Base-by-base conservation (phyloP, 1,140 invertebrate species). In the Aphidius gifuensis region DNA sequence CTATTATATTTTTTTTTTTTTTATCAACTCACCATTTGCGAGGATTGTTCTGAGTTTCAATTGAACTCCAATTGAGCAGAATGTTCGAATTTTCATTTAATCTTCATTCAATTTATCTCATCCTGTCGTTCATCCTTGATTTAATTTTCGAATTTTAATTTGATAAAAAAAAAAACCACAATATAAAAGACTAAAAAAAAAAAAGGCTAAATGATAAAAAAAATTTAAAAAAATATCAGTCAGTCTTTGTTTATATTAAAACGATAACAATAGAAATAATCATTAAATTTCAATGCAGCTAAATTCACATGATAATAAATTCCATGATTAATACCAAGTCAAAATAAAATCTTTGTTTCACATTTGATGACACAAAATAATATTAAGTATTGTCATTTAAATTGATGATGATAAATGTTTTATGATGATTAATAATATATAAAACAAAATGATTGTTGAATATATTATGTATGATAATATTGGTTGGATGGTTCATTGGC, bases 311-410 rank as follows among this genome's bases (percentile, higher is more conserved):
- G 23, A 32, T 32, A 32, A 32, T 32, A 32, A 32, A 32, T 32
- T 32, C 23, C 23, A 32, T 32, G 23, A 32, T 32, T 32, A 32
- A 32, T 32, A 32, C 1, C 1, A 32, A 32, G 23, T 32, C 23
- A 32, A 16, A 16, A 16, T 16, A 16, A 16, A 16, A 23, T 32
- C 48, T 39, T 39, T 39, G 50, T 23, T 11, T 39, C 50, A 46
- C 45, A 46, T n/a, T 9, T 38, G 32, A 53, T 38, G 53, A 42
- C 53, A 55, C 53, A n/a, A 42, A 32, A 42, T 40, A 1, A 40
- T 39, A 53, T 38, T 38, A 55, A 55, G 4, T 32, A 32, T 55
- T 42, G 39, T 55, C 39, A 55, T 55, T 55, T 55, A 38, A 42
- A 42, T 16, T 16, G 16, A 16, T 16, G 16, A 16, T 16, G 16